Percentiles rank a stretch among this genome's conserved stretches.
These are phyloP conservation scores for Frankliniella fusca DNA, from an alignment of 2,888 invertebrate genomes.

Conservation along the genomic window DNA sequence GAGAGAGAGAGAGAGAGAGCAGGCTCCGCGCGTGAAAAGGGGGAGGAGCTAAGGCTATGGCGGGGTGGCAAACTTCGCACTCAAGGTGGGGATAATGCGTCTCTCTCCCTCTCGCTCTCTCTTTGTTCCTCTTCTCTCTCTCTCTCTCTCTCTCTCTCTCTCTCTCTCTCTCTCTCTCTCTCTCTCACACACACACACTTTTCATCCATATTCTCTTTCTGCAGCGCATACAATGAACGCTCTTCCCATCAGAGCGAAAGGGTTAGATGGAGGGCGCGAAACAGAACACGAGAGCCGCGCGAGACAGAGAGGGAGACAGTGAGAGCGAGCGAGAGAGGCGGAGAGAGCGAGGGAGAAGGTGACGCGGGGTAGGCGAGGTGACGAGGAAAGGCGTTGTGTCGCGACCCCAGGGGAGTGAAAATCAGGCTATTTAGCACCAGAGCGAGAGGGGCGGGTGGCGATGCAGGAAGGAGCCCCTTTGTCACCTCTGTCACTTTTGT, in stretches of 20 bases:
- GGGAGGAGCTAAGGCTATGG: conserved; percentile 31
- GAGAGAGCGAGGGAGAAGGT: neutral
- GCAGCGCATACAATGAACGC: neutral
- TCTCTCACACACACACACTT: conserved; percentile 13
- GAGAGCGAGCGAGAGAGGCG: neutral
- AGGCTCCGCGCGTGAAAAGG: conserved; percentile 33
- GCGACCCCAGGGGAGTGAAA: neutral
- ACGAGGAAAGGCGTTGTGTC: neutral
- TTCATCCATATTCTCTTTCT: conserved; percentile 21
- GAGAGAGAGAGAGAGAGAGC: conserved; percentile 37
- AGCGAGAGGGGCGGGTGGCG: neutral
- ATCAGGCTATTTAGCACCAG: neutral
- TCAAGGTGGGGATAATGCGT: conserved; percentile 34
- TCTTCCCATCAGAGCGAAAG: conserved; percentile 27
- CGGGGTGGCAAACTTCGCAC: conserved; percentile 35
- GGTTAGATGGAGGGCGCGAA: neutral
- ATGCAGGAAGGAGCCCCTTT: neutral
- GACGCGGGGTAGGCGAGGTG: neutral
- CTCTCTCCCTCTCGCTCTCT: conserved; percentile 35
- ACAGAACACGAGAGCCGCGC: neutral
- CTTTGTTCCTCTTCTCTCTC: conserved; percentile 32
- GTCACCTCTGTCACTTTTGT: neutral
- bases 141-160: conserved; percentile 27
- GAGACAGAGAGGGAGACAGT: too few species aligned
- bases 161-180: conserved; percentile 5